Evolutionary conservation across 2,113 vertebrate genomes (phyloP), one percentile per base, ranked within the genome.

Genomic region (Cyprinodon tularosa): DNA sequence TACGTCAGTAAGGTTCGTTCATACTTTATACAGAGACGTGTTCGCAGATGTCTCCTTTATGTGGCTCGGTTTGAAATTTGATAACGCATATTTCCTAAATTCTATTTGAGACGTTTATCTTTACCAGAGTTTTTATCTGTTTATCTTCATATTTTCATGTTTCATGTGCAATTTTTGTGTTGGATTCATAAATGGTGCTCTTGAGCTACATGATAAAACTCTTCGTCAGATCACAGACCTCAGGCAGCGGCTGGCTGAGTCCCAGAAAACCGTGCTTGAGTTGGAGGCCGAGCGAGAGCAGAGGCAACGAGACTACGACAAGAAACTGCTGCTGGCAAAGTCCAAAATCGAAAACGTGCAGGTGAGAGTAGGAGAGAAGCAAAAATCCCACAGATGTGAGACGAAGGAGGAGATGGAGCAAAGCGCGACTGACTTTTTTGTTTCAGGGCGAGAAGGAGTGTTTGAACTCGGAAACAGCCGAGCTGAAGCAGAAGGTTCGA

Each of bases 291-390:
- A 98, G 69, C 88, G 96, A 42, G 98, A 99, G 64, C 96, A 97
- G 86, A 96, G 96, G 76, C 98, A 99, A 91, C 92, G 98, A 0
- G 98, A 99, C 91, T 99, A 98, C 2, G 98, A 99, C 90, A 97
- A 97, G 87, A 99, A 99, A 83, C 95, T 99, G 74, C 94, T 99
- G 45, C 90, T 99, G 78, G 97, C 97, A 72, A 99, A 98, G 91
- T 97, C 97, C 80, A 96, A 98, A 88, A 98, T 99, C 0, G 97
- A 99, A 86, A 97, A 96, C 7, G 97, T 98, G 45, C 97, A 99
- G 96, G 98, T 78, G 36, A 94, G 90, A 22, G 12, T 29, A 29
- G 20, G 22, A 48, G 62, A 37, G 22, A 37, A 17, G 17, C 4
- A 14, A 13, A 62, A 62, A 20, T 38, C 2, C 8, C 50, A 20